Evolutionary conservation across 2,888 invertebrate species (phyloP), one percentile per base, ranked within the genome.

Genomic region (Ophioninae sp.): DNA sequence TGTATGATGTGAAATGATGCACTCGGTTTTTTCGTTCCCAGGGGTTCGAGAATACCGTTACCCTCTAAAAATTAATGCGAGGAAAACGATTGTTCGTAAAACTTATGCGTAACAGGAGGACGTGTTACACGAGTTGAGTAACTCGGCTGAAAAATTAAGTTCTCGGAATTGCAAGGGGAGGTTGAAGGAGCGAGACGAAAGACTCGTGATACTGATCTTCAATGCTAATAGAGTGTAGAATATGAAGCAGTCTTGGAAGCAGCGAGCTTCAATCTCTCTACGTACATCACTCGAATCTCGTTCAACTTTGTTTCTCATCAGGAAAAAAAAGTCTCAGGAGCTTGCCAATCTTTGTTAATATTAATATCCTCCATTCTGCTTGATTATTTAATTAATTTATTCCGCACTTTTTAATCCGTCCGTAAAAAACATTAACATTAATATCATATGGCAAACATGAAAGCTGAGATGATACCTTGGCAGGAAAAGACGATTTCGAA

Each of bases 291-390:
- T 21, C 41, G 21, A 44, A 44, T 67, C 21, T 13, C 23, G 44
- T 67, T 67, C 7, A 21, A 72, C 23, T 59, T 59, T 37, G 70
- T n/a, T 59, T 39, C 57, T n/a, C 70, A n/a, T n/a, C 37, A 17
- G 50, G 17, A 17, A 50, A 50, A 44, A 44, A 50, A 50, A 50
- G 17, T 41, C 41, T 50, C 17, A 17, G 50, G 50, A 50, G 50
- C 50, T 50, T 50, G 50, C 50, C 50, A 0, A 50, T 50, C 17
- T 17, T 50, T 50, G 0, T 50, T 17, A 17, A 17, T 13, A 44
- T 44, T 44, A 44, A 44, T 44, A 44, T 44, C 13, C 2, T 44
- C 13, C 5, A 44, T 44, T 13, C 5, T 44, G 7, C 44, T 44
- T 44, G 13, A 44, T 10, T 13, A 2, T 30, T 30, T 30, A 30